phyloP scores from a whole-genome alignment of 1,140 invertebrate genomes.

The Aphidius ervi region DNA sequence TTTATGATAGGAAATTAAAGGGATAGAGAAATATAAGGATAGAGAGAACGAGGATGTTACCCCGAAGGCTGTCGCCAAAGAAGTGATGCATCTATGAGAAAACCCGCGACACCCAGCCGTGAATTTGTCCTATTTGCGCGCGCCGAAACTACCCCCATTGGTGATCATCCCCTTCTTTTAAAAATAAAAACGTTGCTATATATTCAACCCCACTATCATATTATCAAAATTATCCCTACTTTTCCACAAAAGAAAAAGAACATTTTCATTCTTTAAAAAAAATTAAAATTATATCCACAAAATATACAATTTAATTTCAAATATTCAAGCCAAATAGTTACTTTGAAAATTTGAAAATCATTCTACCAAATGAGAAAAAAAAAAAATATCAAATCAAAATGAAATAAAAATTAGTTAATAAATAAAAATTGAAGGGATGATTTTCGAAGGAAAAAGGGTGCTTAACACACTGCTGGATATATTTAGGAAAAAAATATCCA shows the following conservation, averaged over 20 bases:
- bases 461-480: slow-evolving; percentile 18
- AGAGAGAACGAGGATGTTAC: slow-evolving; percentile 47
- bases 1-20: neutral
- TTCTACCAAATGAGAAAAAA: too few relatives aligned
- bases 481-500: slow-evolving; percentile 16
- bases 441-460: neutral
- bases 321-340: too few relatives aligned
- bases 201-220: slow-evolving; percentile 18
- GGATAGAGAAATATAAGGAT: slow-evolving; percentile 25
- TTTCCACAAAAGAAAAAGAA: slow-evolving; percentile 9
- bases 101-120: slow-evolving; percentile 43
- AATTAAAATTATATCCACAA: too few relatives aligned
- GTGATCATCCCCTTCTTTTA: slow-evolving; percentile 10
- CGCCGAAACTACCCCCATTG: slow-evolving; percentile 28
- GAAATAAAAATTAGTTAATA: too few relatives aligned
- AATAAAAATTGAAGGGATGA: too few relatives aligned
- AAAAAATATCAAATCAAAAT: too few relatives aligned
- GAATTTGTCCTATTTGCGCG: slow-evolving; percentile 32
- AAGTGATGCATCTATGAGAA: slow-evolving; percentile 48
- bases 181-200: slow-evolving; percentile 5
- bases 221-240: slow-evolving; percentile 15
- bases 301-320: too few relatives aligned
- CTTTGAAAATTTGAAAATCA: too few relatives aligned
- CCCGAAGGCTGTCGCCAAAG: slow-evolving; percentile 51
- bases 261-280: neutral